phyloP scores from a whole-genome alignment of 2,113 vertebrate genomes.

The Clupea harengus region DNA sequence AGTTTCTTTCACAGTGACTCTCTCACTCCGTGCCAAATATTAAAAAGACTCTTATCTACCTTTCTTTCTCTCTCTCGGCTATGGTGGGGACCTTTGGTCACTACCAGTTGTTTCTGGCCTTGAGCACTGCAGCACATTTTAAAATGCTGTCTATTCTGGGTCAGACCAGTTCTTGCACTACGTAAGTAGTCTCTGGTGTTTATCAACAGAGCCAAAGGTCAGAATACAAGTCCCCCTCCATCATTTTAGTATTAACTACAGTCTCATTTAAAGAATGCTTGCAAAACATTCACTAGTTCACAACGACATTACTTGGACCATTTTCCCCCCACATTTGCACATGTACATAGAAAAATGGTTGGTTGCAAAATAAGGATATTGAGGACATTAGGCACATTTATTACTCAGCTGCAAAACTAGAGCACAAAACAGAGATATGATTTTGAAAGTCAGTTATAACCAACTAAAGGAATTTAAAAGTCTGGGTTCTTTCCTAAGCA shows the following conservation, averaged over 20 bases:
- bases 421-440: background rate
- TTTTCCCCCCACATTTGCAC: background rate
- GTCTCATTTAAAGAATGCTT: background rate
- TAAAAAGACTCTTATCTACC: background rate
- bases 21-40: background rate
- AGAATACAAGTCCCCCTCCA: background rate
- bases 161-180: background rate
- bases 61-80: background rate
- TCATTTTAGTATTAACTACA: background rate
- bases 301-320: background rate
- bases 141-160: background rate
- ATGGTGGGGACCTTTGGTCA: background rate
- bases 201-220: constrained; percentile 9
- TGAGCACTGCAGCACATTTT: background rate
- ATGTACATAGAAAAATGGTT: background rate
- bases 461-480: background rate
- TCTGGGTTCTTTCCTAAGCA: background rate
- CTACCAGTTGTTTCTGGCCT: background rate
- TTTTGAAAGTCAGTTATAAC: background rate
- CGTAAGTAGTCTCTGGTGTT: background rate
- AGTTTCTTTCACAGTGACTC: background rate
- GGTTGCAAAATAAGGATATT: background rate
- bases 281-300: background rate
- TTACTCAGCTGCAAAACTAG: background rate
- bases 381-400: background rate